These are phyloP conservation scores for Disparrhopalites patrizii DNA, from an alignment of 2,888 invertebrate species.

Conservation along the genomic window DNA sequence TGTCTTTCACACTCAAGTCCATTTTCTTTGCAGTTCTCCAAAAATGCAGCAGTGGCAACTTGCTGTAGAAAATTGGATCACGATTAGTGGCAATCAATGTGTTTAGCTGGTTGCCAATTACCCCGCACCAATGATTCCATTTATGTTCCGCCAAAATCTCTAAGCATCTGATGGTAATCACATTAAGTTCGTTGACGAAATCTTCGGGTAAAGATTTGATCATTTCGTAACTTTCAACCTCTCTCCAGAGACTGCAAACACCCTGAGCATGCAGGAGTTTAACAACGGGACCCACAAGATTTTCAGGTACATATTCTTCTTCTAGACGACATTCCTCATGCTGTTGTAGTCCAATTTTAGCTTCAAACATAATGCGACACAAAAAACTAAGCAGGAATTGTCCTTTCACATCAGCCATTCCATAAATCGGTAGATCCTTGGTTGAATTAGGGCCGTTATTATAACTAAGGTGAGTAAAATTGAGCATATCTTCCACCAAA, in stretches of 20 bases:
- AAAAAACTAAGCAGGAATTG: constrained; percentile 9
- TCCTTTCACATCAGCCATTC: not conserved
- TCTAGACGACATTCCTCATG: constrained; percentile 1
- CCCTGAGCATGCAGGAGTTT: constrained; percentile 39
- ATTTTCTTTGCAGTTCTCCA: constrained; percentile 18
- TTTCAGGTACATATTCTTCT: too few species aligned
- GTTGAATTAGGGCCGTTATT: not conserved
- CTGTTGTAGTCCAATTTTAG: constrained; percentile 25
- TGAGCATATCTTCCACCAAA: constrained; percentile 13
- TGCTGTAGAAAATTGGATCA: constrained; percentile 13
- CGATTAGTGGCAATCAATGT: not conserved
- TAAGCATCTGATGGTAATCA: constrained; percentile 8
- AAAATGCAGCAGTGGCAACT: constrained; percentile 32
- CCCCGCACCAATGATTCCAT: constrained; percentile 15
- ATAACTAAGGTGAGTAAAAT: constrained; percentile 13
- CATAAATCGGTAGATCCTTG: too few species aligned
- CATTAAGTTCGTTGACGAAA: constrained; percentile 25
- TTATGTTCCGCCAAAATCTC: constrained; percentile 15
- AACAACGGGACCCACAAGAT: constrained; percentile 29
- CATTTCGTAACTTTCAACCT: constrained; percentile 34
- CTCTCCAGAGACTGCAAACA: constrained; percentile 32
- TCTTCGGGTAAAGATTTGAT: constrained; percentile 33
- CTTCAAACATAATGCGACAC: constrained; percentile 31
- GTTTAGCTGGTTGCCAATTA: constrained; percentile 10
- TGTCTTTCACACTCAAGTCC: constrained; percentile 21